phyloP scores from a whole-genome alignment of 2,113 vertebrate genomes.

The Axis porcinus region DNA sequence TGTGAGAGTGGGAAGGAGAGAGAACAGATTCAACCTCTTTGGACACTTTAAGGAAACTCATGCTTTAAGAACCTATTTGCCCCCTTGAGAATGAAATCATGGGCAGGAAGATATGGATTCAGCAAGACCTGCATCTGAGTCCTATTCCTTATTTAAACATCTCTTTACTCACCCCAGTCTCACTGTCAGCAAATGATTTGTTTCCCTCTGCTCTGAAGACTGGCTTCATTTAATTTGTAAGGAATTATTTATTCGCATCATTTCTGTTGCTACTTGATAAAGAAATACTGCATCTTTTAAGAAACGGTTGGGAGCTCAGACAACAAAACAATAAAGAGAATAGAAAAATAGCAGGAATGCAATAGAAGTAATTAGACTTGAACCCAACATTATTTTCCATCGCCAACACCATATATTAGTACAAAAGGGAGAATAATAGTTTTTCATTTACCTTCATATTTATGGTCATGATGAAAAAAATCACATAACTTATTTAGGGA shows the following conservation, averaged over 20 bases:
- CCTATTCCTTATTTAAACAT: not conserved
- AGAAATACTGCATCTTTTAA: conserved; percentile 50
- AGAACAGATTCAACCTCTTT: not conserved
- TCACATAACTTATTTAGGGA: not conserved
- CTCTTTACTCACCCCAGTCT: not conserved
- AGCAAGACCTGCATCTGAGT: not conserved
- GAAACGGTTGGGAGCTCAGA: conserved; percentile 27
- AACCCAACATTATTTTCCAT: not conserved
- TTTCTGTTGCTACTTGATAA: conserved; percentile 52
- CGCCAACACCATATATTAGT: conserved; percentile 27
- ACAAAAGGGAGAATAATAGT: conserved; percentile 6
- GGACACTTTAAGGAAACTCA: not conserved
- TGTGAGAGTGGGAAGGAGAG: not conserved
- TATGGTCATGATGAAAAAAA: conserved; percentile 37
- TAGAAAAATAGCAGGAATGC: conserved; percentile 42
- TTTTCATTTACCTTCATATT: conserved; percentile 48
- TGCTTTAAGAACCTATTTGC: not conserved
- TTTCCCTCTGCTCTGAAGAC: not conserved
- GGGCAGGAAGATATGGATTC: not conserved
- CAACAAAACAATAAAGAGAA: conserved; percentile 51
- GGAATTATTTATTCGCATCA: conserved; percentile 35
- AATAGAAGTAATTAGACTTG: conserved; percentile 45
- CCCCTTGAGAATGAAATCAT: not conserved
- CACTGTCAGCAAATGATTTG: not conserved
- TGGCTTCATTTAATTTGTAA: conserved; percentile 37